Base-by-base conservation (phyloP, 2,797 vertebrate genomes). In the Etheostoma perlongum region DNA sequence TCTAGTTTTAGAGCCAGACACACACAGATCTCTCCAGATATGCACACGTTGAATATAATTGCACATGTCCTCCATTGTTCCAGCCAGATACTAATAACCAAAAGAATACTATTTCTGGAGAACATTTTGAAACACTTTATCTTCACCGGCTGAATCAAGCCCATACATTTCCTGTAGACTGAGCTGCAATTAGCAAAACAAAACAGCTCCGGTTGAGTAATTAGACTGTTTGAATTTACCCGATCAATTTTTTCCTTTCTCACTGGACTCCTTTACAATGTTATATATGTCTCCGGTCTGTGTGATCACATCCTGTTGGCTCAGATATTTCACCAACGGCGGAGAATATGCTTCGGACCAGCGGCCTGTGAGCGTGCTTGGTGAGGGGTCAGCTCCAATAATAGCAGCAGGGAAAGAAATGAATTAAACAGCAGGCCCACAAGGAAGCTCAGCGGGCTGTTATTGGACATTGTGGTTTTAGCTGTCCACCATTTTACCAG, bases 311-410 rank as follows among this genome's bases (percentile, higher is more conserved):
- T 87, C 84, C 79, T 77, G 70, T 69, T 57, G 59, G 70, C 66
- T 55, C 58, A 23, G 71, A 48, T 58, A n/a, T 72, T 55, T 55
- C 49, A 47, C 74, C 66, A 42, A 63, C 54, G 48, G 70, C 0
- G 11, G 65, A 67, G 72, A 67, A 67, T 57, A 12, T 33, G 51
- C 42, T 70, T 46, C 2, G 11, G 57, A 36, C 18, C 67, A 49
- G 65, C 25, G 15, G 76, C 40, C 12, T 53, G 36, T 52, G 30
- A 63, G 44, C 2, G 36, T 60, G 53, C 30, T 53, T 79, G 82
- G 84, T 89, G 77, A 89, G 58, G 64, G 82, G 72, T 88, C 84
- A 83, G 82, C 66, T 78, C 76, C 59, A 83, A 67, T 73, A 87
- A 74, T 76, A 76, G 79, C 78, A 58, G 67, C 52, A 27, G 57